Evolutionary conservation across 2,888 invertebrate species (phyloP), one percentile per base, ranked within the genome.

Genomic region (Microctonus aethiopoides): DNA sequence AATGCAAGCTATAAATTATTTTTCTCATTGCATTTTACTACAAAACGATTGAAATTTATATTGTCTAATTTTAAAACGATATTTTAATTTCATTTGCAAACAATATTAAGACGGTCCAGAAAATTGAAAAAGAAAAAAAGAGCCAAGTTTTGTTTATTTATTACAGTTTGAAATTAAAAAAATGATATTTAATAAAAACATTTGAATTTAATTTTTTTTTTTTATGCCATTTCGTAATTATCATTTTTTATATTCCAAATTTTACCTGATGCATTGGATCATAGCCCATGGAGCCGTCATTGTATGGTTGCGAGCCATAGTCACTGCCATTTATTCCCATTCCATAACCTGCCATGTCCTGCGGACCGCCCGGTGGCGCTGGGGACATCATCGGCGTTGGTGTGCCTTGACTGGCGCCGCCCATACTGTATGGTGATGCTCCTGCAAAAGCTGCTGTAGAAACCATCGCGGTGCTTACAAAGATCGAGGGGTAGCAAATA

Each of bases 321-420:
- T 96, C 96, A 86, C 95, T 96, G 75, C 95, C 95, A 87, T 93
- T 95, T 84, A 96, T 95, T 74, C 95, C 95, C 92, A 96, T 94
- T 79, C 94, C 94, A 89, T 96, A 96, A 74, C 95, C 95, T 92
- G 96, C 95, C 81, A 95, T 94, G 89, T 96, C 96, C 89, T 95
- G 95, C 22, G 88, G 88, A 52, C 87, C 88, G 60, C 88, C 88
- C 72, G 94, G 92, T 73, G 95, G 95, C 82, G 95, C 96, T 78
- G 96, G 96, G 71, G 95, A 96, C 95, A 97, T 96, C 94, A 96
- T 95, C 69, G 96, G 96, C 79, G 96, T 96, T 72, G 96, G 94
- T 72, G 95, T 95, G 81, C 96, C 96, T 81, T 94, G 94, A 78
- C 95, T 95, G 77, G 93, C 93, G 80, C 94, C 94, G 72, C 89